Conservation (phyloP, 2,888 invertebrate species). For the Marronus borbonicus region DNA sequence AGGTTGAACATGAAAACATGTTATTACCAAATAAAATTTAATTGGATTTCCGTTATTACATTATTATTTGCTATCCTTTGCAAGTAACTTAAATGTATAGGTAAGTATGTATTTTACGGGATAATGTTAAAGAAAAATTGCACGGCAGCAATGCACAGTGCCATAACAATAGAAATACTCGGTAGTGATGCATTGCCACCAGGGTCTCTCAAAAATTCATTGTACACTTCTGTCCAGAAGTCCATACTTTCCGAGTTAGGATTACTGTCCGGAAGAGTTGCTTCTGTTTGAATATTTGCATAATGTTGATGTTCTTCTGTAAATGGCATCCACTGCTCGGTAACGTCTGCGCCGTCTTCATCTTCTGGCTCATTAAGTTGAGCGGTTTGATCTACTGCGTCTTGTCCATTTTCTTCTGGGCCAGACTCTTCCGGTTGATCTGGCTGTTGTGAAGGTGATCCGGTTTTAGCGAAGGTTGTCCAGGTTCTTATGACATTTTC, state of each 20-base stretch:
- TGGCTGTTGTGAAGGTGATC: conserved; percentile 57
- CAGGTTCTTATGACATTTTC: conserved; percentile 59
- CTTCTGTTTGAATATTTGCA: conserved; percentile 61
- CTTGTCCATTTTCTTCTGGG: too few relatives aligned
- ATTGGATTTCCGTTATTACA: too few relatives aligned
- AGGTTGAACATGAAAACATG: neutral
- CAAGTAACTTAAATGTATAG: neutral
- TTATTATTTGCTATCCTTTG: too few relatives aligned
- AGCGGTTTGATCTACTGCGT: too few relatives aligned
- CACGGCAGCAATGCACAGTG: neutral
- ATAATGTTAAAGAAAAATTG: conserved; percentile 7
- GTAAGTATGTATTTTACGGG: neutral
- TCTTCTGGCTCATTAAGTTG: too few relatives aligned
- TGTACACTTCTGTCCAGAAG: conserved; percentile 60
- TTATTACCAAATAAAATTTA: neutral
- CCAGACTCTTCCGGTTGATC: neutral
- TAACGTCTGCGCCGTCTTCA: neutral
- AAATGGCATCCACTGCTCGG: conserved; percentile 60
- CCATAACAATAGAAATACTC: conserved; percentile 5
- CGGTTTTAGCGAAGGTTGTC: conserved; percentile 62
- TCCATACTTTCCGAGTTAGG: conserved; percentile 60
- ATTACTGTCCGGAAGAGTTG: conserved; percentile 55
- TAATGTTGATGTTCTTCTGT: conserved; percentile 56
- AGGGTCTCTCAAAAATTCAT: conserved; percentile 19
- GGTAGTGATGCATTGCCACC: neutral